A percentile compares a stretch with the other conserved stretches of the same genome.
Evolutionary conservation across 2,797 vertebrate genomes (phyloP).

Genomic region (Mus caroli): DNA sequence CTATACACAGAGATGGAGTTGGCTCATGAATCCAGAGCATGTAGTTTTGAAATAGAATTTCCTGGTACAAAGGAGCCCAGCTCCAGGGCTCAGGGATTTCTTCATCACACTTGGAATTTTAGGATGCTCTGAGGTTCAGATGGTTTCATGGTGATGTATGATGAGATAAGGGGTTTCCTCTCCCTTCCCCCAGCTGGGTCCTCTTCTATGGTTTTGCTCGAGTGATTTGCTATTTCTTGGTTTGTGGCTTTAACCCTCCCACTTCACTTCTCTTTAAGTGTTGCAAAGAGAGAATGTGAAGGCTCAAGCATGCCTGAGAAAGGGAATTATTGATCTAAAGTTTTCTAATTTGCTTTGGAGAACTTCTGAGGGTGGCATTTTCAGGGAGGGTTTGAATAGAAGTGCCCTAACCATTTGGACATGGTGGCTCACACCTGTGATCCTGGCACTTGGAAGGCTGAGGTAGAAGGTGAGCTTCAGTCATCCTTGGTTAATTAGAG

Average conservation of each 20-base stretch:
- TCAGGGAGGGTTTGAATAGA: neutral
- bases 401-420: neutral
- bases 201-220: neutral
- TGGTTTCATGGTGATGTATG: neutral
- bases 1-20: neutral
- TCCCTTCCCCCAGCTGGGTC: neutral
- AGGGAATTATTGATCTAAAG: neutral
- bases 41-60: slow-evolving; percentile 62
- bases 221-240: neutral
- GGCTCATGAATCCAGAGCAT: neutral
- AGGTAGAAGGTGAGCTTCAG: neutral
- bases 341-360: neutral
- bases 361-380: neutral
- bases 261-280: neutral
- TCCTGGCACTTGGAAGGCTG: neutral
- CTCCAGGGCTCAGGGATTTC: slow-evolving; percentile 25
- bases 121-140: neutral
- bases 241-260: neutral
- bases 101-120: neutral
- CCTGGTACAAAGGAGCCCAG: neutral
- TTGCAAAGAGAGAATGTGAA: neutral
- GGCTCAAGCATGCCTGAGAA: neutral
- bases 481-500: neutral
- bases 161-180: neutral
- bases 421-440: neutral